Evolutionary conservation across 2,113 vertebrate species (phyloP), one percentile per base, ranked within the genome.

Genomic region (Prionailurus bengalensis): DNA sequence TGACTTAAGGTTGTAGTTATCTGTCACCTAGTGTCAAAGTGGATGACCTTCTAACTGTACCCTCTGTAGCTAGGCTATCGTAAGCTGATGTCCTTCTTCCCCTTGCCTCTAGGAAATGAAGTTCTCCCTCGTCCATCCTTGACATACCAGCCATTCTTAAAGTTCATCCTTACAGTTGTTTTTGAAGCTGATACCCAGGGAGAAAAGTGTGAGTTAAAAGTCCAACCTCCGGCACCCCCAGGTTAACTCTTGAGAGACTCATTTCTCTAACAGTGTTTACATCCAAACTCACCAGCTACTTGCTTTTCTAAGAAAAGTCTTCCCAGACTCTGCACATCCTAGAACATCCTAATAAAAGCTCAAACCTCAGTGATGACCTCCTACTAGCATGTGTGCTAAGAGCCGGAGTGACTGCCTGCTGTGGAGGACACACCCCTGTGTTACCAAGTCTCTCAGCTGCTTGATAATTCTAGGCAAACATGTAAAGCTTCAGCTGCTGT

Each of bases 381-480:
- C 1, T 85, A 85, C n/a, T 70, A 48, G 93, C 33, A 45, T 25
- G 25, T 0, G 0, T 55, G 45, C 39, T 65, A 36, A 48, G 63
- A 91, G 83, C 36, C 65, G 23, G 7, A 45, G 29, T 89, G 85
- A 84, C 91, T 13, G 13, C 42, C 39, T 58, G 3, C 68, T 16
- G 15, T 0, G 7, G 48, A 63, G n/a, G 55, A 29, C 1, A 33
- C 21, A 76, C 31, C n/a, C 36, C 7, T 27, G 9, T 4, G 14
- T 89, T 70, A 51, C 55, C 76, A 55, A 15, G 19, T 74, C 63
- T 78, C 68, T 91, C 23, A 78, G 79, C 71, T 95, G 73, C 83
- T 96, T 42, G 51, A 45, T 92, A 93, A 95, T 65, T 83, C 74
- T 63, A 83, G 76, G 68, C 65, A 92, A 86, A 87, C 88, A 25